Evolutionary conservation across 2,888 invertebrate genomes (phyloP).

Genomic region (Hofmannophila pseudospretella): DNA sequence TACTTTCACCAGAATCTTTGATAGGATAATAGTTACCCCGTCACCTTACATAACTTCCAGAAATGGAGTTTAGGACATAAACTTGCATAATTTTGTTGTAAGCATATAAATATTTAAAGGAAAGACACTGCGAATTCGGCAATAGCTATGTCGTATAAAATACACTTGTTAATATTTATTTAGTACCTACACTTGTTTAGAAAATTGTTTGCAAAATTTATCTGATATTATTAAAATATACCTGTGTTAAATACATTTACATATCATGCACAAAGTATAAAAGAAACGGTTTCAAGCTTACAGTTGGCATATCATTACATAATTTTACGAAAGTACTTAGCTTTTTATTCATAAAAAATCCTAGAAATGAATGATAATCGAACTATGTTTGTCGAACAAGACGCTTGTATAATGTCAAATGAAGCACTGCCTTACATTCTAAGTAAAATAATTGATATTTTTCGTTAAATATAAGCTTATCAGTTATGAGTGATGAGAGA

Average conservation of each 20-base stretch:
- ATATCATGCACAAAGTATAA: constrained; percentile 67
- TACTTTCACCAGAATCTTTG: neutral
- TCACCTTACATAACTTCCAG: too few relatives aligned
- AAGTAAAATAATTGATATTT: constrained; percentile 49
- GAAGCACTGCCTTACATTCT: constrained; percentile 73
- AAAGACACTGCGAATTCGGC: too few relatives aligned
- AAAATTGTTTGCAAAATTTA: constrained; percentile 4
- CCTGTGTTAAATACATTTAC: constrained; percentile 25
- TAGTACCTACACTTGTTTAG: neutral
- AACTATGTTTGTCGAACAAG: constrained; percentile 29
- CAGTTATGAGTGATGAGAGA: constrained; percentile 27
- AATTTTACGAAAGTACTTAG: constrained; percentile 19
- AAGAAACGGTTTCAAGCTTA: constrained; percentile 38
- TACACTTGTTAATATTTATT: neutral
- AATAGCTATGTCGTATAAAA: too few relatives aligned
- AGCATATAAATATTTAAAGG: too few relatives aligned
- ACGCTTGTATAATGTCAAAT: constrained; percentile 56
- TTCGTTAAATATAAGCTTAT: constrained; percentile 44
- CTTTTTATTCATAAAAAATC: constrained; percentile 13
- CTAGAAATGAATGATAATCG: constrained; percentile 6
- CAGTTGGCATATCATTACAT: constrained; percentile 65
- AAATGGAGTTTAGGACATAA: too few relatives aligned
- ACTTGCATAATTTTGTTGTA: too few relatives aligned
- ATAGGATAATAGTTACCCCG: too few relatives aligned
- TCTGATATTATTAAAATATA: constrained; percentile 2